These are phyloP conservation scores for Sycophaga agraensis DNA, from an alignment of 1,140 invertebrate species.

Conservation along the genomic window DNA sequence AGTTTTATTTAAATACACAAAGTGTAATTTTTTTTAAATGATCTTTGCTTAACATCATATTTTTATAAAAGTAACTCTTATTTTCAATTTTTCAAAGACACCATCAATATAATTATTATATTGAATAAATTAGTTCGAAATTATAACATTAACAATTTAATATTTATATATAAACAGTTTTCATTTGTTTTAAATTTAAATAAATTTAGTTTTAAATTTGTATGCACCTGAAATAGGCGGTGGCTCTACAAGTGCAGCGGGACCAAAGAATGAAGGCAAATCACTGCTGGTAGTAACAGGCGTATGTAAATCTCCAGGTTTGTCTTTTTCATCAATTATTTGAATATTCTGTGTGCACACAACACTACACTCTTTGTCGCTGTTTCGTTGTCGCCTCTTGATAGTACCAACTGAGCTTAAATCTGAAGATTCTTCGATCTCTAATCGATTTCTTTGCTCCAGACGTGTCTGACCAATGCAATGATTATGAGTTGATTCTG, in stretches of 20 bases:
- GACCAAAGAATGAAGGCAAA: constrained; percentile 76
- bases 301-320: constrained; percentile 73
- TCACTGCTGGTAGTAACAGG: constrained; percentile 77
- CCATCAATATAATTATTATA: no score
- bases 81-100: no score
- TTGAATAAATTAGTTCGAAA: neutral
- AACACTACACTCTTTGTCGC: constrained; percentile 42
- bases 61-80: no score
- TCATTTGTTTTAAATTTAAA: neutral
- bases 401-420: neutral
- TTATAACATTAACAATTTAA: neutral
- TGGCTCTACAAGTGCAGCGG: constrained; percentile 76
- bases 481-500: constrained; percentile 4
- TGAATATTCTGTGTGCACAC: constrained; percentile 41
- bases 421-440: neutral
- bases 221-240: constrained; percentile 79
- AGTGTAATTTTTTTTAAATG: no score
- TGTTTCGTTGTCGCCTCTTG: constrained; percentile 21
- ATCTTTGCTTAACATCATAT: no score
- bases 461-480: neutral
- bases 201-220: neutral
- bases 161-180: neutral
- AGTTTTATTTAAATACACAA: no score
- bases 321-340: constrained; percentile 58
- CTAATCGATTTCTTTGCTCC: neutral